phyloP scores from a whole-genome alignment of 2,797 vertebrate species.

The Kryptopterus vitreolus region DNA sequence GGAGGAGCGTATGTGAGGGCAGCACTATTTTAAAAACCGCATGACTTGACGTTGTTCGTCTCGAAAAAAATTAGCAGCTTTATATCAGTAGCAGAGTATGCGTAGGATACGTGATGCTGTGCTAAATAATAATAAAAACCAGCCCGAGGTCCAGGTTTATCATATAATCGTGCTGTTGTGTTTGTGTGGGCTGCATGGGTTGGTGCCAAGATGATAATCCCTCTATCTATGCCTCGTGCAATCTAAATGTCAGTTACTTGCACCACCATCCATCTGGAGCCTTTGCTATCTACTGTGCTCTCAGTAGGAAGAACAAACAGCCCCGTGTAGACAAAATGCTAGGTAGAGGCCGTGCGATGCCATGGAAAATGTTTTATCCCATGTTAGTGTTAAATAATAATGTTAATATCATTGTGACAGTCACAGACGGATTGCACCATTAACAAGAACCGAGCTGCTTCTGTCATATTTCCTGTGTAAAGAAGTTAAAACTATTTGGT shows the following conservation, averaged over 20 bases:
- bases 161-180: conserved; percentile 22
- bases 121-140: conserved; percentile 3
- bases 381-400: not conserved
- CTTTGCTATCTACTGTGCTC: conserved; percentile 23
- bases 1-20: not conserved
- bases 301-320: conserved; percentile 17
- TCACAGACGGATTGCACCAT: too few species aligned
- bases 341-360: not conserved
- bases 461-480: too few species aligned
- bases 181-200: conserved; percentile 31
- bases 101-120: conserved; percentile 10
- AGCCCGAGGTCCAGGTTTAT: conserved; percentile 30
- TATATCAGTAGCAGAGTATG: not conserved
- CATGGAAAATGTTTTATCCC: not conserved
- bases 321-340: not conserved
- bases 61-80: not conserved
- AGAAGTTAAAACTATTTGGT: too few species aligned
- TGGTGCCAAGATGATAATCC: conserved; percentile 34
- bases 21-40: not conserved
- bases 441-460: too few species aligned
- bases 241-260: conserved; percentile 41
- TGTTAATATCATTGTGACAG: not conserved
- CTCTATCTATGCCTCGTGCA: conserved; percentile 16
- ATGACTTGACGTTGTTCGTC: conserved; percentile 18
- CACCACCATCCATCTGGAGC: conserved; percentile 18